Evolutionary conservation across 2,888 invertebrate species (phyloP), one percentile per base, ranked within the genome.

Genomic region (Trissoscelio sp.): DNA sequence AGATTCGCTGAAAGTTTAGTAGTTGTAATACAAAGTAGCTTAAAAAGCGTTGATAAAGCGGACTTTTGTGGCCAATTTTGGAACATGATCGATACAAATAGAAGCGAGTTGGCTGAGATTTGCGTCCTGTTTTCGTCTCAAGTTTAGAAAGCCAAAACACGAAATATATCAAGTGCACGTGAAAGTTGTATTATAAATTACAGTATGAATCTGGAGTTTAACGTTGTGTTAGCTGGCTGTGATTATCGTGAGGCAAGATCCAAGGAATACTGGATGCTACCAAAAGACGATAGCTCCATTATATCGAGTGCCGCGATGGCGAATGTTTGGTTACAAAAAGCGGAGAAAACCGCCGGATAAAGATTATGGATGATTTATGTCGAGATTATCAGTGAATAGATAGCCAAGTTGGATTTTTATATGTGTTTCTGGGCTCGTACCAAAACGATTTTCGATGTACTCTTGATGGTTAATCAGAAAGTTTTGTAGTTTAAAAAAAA

Each of bases 151-250:
- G 44, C 46, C 16, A 53, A 62, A 73, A 39, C 55, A 55, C 39
- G 55, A 64, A 55, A 64, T 64, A 55, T 73, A 62, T 64, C 64
- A 64, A 73, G 73, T 62, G 44, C 55, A 46, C 64, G 37, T 39
- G 60, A 72, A 64, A 64, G 42, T 73, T 73, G 7, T 44, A 22
- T 64, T 51, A 73, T 64, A 55, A 34, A 73, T 73, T 55, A 46
- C 64, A 34, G 44, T 46, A 44, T 64, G 58, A 64, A 64, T 64
- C 44, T 64, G 34, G 44, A 22, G 34, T 73, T 73, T 44, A 62
- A 60, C 34, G 39, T 64, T 51, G 62, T 42, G 42, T 34, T 42
- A 11, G 9, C 12, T 55, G 18, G 39, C 12, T 37, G 16, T 22
- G 73, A 60, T 44, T 64, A 73, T 73, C 73, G 51, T 24, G 73